Percentiles rank a stretch among this genome's conserved stretches.
These are phyloP conservation scores for Stegodyphus mimosarum DNA, from an alignment of 1,140 invertebrate genomes.

Conservation along the genomic window DNA sequence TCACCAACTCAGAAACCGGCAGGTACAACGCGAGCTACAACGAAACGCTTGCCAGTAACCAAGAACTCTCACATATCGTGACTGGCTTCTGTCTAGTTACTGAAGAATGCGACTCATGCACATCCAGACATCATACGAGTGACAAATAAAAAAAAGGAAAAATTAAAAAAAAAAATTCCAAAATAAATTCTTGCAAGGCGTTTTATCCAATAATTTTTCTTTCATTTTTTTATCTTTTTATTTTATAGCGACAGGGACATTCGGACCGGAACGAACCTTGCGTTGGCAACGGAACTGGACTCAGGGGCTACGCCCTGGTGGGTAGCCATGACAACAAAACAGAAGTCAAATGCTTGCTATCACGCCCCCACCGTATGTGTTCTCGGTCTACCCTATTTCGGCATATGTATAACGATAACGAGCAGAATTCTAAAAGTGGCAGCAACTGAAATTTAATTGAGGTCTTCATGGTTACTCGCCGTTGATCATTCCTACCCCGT, in stretches of 20 bases:
- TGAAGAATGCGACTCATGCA: no score
- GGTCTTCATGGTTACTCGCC: background rate
- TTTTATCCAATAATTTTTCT: background rate
- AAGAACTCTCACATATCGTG: no score
- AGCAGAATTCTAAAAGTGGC: slow-evolving; percentile 14
- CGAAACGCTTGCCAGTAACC: no score
- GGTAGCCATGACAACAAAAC: slow-evolving; percentile 42
- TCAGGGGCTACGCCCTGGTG: slow-evolving; percentile 30
- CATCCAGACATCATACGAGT: no score
- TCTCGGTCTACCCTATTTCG: slow-evolving; percentile 20
- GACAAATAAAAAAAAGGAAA: no score
- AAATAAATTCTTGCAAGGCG: no score
- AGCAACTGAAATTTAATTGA: slow-evolving; percentile 21
- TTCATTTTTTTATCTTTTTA: background rate
- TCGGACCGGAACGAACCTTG: slow-evolving; percentile 42
- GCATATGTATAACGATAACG: slow-evolving; percentile 25
- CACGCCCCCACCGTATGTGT: background rate
- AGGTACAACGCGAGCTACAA: no score
- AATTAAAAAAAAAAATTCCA: no score
- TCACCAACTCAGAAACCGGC: no score
- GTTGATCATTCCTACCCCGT: background rate
- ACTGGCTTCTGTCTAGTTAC: no score
- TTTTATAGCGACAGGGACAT: slow-evolving; percentile 10
- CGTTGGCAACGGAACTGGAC: slow-evolving; percentile 46
- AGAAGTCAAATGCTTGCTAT: slow-evolving; percentile 16